Base-by-base conservation (phyloP, 2,113 vertebrate species). In the Physeter macrocephalus region DNA sequence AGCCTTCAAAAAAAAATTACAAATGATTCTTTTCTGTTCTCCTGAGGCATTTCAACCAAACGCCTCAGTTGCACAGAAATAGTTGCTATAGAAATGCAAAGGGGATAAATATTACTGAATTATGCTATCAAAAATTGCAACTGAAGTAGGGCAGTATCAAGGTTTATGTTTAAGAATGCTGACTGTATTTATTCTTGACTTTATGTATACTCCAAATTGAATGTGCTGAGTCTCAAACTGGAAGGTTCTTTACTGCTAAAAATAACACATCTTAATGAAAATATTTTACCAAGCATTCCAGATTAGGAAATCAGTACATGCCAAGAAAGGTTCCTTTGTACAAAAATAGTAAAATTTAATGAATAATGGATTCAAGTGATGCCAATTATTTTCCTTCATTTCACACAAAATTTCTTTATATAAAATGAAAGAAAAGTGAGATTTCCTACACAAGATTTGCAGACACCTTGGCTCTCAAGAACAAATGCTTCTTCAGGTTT, bases 401-500 rank as follows among this genome's bases (percentile, higher is more conserved):
- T 88, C 71, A 80, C 27, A 90, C 17, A 93, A 94, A 96, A 86
- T 71, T 41, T 81, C 41, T 95, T 52, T 36, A 5, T 0, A 0
- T 95, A 39, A 86, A 85, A 57, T 80, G 43, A 93, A 96, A 57
- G n/a, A 61, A 34, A 34, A 90, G 57, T 34, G 39, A 31, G n/a
- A 78, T 74, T 93, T 84, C 29, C 97, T 95, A 62, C 4, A 29
- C 8, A 74, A 78, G 57, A 93, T 54, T 39, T 93, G 46, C 41
- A 97, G 57, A 83, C 20, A 77, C 67, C 46, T 71, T 85, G 61
- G 54, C 84, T 95, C 64, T 54, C n/a, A 31, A 49, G 74, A 97
- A 31, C 62, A 95, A 93, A 54, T 61, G 5, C 36, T 82, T 81
- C 83, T 82, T 97, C 97, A 88, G 81, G 97, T 98, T 97, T 94